Base-by-base conservation (phyloP, 2,888 invertebrate species). In the Adelognathus sp. region DNA sequence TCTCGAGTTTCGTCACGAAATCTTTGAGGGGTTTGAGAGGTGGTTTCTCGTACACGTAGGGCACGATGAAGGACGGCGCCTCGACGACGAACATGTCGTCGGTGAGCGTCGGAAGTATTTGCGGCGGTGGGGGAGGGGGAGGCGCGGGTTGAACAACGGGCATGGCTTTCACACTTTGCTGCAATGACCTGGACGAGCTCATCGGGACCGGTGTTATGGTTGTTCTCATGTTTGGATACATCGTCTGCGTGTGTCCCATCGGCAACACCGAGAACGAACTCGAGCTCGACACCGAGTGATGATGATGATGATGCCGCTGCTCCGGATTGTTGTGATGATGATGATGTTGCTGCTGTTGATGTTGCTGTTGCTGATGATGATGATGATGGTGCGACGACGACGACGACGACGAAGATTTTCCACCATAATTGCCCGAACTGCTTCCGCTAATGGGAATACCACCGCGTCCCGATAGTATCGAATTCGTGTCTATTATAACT, bases 11-110 rank as follows among this genome's bases (percentile, higher is more conserved):
- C 36, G 93, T 93, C 31, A 96, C 94, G 89, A 95, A 95, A 82
- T 96, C 95, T 88, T 95, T 95, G 80, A 97, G 94, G 73, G 96
- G 95, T 86, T 95, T 95, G 3, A 95, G 91, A 0, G 97, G 97
- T 7, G 97, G 97, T 90, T 97, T 97, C 90, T 98, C 97, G 91
- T 97, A 97, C 21, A 98, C 97, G 90, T 98, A 98, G 56, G 98
- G 98, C 84, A 98, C 97, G 88, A 98, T 97, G 89, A 98, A 97
- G 21, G 97, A 97, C 4, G 98, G 97, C 29, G 97, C 97, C 91
- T 98, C 97, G 7, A 98, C 96, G 9, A 98, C 97, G 90, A 96
- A 97, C 96, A 97, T 97, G 86, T 98, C 97, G 89, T 98, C 97
- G 18, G 97, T 97, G 24, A 98, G 91, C 5, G 96, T 96, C 0